Percentiles rank a stretch among this genome's conserved stretches.
These are phyloP conservation scores for Chelonus insularis DNA, from an alignment of 1,140 invertebrate species.

Conservation along the genomic window DNA sequence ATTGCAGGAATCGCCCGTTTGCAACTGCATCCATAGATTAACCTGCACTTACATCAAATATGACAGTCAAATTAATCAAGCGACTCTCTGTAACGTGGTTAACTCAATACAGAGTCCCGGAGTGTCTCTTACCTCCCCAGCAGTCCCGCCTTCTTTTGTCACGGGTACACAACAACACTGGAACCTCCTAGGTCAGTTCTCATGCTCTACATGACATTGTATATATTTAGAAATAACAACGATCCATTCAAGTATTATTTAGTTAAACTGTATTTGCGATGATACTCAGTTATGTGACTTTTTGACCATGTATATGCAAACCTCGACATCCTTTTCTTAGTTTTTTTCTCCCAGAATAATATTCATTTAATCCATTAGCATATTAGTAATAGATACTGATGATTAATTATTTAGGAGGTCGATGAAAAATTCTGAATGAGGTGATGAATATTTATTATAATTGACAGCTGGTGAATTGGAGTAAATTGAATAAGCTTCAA, in stretches of 20 bases:
- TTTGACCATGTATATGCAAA: background rate
- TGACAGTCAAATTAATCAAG: slow-evolving; percentile 13
- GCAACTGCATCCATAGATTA: background rate
- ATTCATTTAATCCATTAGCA: too few species aligned
- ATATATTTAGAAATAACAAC: slow-evolving; percentile 3
- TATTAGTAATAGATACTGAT: too few species aligned
- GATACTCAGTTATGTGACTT: background rate
- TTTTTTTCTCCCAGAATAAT: too few species aligned
- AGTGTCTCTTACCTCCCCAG: background rate
- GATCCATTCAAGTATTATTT: background rate
- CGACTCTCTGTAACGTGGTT: background rate
- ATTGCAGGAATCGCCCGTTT: slow-evolving; percentile 15
- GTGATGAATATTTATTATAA: too few species aligned
- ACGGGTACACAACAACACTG: background rate
- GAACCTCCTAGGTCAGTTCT: slow-evolving; percentile 7
- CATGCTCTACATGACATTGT: slow-evolving; percentile 6
- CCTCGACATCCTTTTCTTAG: too few species aligned
- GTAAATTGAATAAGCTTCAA: too few species aligned
- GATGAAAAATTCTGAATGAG: too few species aligned
- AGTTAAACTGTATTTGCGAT: background rate
- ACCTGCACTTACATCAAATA: slow-evolving; percentile 10
- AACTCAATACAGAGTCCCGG: too few species aligned
- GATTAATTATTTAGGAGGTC: too few species aligned
- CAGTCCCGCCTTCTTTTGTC: background rate
- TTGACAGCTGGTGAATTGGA: too few species aligned